Evolutionary conservation across 1,140 invertebrate genomes (phyloP), one percentile per base, ranked within the genome.

Genomic region (Pseudobourletiella spinata): DNA sequence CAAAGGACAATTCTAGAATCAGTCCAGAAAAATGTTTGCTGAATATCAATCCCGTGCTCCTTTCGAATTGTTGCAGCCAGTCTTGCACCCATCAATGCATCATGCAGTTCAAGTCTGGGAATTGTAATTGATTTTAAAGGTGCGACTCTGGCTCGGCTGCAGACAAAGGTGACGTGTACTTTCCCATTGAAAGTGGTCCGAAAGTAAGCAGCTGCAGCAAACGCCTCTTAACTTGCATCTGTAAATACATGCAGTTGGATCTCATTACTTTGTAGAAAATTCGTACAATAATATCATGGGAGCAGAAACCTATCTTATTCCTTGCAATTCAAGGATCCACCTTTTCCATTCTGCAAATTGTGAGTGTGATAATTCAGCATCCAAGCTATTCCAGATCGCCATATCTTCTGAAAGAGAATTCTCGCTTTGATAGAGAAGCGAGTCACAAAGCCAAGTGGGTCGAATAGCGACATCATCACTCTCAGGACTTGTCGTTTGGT

Each of bases 51-150:
- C 3, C 44, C n/a, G 14, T 63, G 59, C 15, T 61, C 26, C 14
- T 44, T 22, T 14, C 15, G 15, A 8, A 66, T 54, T 18, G n/a
- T 20, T 3, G 26, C 18, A 8, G 69, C 70, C n/a, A 78, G 11
- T 25, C 72, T 62, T 0, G 66, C 66, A 2, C 71, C 73, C 8
- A 76, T 29, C 0, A 76, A 44, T 1, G 76, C 75, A 2, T 72
- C 76, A 54, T 75, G 68, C 1, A 78, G 67, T 61, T 79, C 75
- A 2, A 77, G 59, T 29, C 74, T 61, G 0, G 76, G 76, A 18
- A 78, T 66, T 15, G 42, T 39, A 20, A 46, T 44, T 18, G 39
- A 15, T 18, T 64, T 59, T 0, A 60, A 28, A 2, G 61, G 64
- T 4, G 67, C 43, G 1, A 69, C 39, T 56, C 65, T 60, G 14